phyloP scores from a whole-genome alignment of 2,888 invertebrate species.

The Cordilura impudica region DNA sequence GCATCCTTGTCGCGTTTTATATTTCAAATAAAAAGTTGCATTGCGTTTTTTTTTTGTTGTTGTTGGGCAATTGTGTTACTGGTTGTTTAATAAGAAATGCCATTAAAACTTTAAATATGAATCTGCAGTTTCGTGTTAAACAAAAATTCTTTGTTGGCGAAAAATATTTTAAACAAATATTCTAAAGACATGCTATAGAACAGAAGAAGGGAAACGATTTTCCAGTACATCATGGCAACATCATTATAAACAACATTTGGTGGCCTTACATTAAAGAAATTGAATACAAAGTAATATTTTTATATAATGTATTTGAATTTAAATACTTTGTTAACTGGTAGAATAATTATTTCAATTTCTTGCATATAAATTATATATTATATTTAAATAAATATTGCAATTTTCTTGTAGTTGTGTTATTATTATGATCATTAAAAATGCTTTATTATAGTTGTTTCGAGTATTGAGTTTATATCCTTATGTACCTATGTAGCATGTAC shows the following conservation, averaged over 20 bases:
- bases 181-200: background rate
- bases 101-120: background rate
- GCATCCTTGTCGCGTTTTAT: background rate
- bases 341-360: background rate
- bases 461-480: conserved; percentile 28
- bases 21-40: background rate
- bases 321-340: background rate
- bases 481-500: too few species aligned
- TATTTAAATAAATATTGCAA: background rate
- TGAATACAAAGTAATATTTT: background rate
- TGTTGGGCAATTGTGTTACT: background rate
- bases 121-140: conserved; percentile 11
- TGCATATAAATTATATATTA: background rate
- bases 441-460: conserved; percentile 28
- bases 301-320: background rate
- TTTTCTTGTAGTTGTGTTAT: background rate
- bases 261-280: background rate
- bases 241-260: background rate
- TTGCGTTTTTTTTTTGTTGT: background rate
- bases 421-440: conserved; percentile 33
- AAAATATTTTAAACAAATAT: background rate
- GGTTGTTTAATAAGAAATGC: background rate
- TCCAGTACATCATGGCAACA: background rate
- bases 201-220: background rate
- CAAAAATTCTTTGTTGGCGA: background rate